phyloP scores from a whole-genome alignment of 2,888 invertebrate species.

The Rhagium mordax region DNA sequence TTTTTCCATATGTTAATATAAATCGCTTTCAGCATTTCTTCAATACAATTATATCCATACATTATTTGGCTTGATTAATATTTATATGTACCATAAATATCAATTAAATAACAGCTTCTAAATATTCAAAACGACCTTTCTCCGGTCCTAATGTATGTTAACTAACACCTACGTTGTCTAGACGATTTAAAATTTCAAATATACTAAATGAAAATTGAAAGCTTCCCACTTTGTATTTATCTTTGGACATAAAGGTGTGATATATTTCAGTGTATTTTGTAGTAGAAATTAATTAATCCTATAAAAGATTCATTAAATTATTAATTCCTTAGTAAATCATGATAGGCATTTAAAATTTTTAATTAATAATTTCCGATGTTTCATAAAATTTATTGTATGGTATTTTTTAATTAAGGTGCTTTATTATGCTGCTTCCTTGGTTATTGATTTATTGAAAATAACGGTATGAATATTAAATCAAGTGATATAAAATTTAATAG shows the following conservation, averaged over 20 bases:
- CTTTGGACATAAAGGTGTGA: constrained; percentile 12
- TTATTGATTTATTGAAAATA: not conserved
- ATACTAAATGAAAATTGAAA: constrained; percentile 31
- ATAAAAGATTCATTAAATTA: constrained; percentile 39
- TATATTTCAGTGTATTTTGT: constrained; percentile 34
- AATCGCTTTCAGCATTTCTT: too few species aligned
- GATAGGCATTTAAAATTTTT: constrained; percentile 44
- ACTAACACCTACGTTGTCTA: constrained; percentile 33
- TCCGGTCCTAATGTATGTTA: constrained; percentile 16
- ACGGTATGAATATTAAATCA: not conserved
- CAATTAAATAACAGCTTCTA: constrained; percentile 31
- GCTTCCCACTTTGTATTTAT: constrained; percentile 25
- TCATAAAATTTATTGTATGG: constrained; percentile 27
- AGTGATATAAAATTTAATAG: not conserved
- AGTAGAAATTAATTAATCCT: constrained; percentile 39
- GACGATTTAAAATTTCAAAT: constrained; percentile 32
- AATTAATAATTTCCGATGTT: constrained; percentile 44
- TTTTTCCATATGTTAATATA: too few species aligned
- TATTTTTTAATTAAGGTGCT: constrained; percentile 33
- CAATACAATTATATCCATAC: not conserved
- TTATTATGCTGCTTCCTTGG: not conserved
- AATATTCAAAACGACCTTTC: constrained; percentile 32
- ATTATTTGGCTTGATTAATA: constrained; percentile 9
- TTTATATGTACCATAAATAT: constrained; percentile 32
- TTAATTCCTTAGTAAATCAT: constrained; percentile 34